Evolutionary conservation across 2,888 invertebrate genomes (phyloP), one percentile per base, ranked within the genome.

Genomic region (Pollenia labialis): DNA sequence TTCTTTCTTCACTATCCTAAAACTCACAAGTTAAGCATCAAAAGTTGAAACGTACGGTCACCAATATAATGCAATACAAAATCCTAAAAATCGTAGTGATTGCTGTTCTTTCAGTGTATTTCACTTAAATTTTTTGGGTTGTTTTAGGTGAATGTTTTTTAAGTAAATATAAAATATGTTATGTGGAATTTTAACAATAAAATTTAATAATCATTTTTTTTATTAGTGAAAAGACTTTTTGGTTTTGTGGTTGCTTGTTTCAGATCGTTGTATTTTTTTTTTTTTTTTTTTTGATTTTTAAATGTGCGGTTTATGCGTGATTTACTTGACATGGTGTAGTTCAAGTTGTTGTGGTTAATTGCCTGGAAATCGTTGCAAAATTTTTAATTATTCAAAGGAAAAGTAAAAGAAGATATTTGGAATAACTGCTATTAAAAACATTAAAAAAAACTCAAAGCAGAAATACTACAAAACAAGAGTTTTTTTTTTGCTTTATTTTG

Each of bases 291-390:
- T n/a, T n/a, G n/a, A 6, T 32, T 32, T 32, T 32, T 32, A 32
- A 32, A 32, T 72, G 68, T 69, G 44, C 69, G 12, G 60, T 84
- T 81, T 68, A 84, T 74, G 87, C 76, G 68, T 81, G 76, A 87
- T 84, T 87, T 84, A 72, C 60, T 54, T 69, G 84, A 76, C 81
- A 84, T 60, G 84, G 56, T 68, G 72, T 62, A 69, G 44, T 84
- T 84, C 72, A 68, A 84, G 72, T 81, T 84, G 81, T 84, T 52
- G 84, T 81, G 52, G 76, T 87, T 87, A 87, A 87, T 87, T 87
- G 84, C 84, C 84, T 84, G 84, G 87, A 87, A 87, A 87, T 87
- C 84, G 81, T 81, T 84, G 84, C 23, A 81, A 77, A 40, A 75
- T 75, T 64, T 74, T 79, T 60, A 68, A 68, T 79, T 77, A 42